These are phyloP conservation scores for Bradypodion pumilum DNA, from an alignment of 2,797 vertebrate genomes.

Conservation along the genomic window DNA sequence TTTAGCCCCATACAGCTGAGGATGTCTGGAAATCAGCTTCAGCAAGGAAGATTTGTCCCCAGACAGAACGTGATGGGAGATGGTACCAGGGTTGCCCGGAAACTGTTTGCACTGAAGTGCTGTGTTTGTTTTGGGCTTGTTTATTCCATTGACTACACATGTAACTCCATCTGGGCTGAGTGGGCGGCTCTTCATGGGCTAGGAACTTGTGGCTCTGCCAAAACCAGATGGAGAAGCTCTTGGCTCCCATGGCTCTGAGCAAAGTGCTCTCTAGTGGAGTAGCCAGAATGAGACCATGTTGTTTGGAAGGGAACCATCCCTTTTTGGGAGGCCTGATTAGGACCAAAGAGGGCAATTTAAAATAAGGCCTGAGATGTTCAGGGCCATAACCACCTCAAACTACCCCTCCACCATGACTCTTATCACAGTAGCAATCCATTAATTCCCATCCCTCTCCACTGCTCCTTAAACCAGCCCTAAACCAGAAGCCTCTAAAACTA, in stretches of 20 bases:
- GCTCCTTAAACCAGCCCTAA: not conserved
- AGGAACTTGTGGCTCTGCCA: constrained; percentile 12
- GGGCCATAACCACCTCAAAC: too few species aligned
- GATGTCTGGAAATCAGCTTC: not conserved
- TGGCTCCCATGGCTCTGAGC: not conserved
- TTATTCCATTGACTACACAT: not conserved
- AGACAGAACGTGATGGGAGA: not conserved
- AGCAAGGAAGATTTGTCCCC: not conserved
- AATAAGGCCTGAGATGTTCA: not conserved
- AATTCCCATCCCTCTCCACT: not conserved
- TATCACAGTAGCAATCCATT: not conserved
- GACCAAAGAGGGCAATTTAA: not conserved
- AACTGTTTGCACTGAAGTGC: not conserved
- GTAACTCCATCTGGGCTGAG: not conserved
- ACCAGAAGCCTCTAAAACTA: not conserved
- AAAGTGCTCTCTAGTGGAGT: not conserved
- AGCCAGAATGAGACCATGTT: not conserved
- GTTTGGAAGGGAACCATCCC: not conserved
- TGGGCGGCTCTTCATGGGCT: not conserved
- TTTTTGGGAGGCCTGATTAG: not conserved
- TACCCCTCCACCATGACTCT: too few species aligned
- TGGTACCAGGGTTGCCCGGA: not conserved
- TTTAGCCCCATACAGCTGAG: not conserved
- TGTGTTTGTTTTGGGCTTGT: not conserved
- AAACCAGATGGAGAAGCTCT: not conserved